These are phyloP conservation scores for Parnassius apollo DNA, from an alignment of 2,888 invertebrate species.

Conservation along the genomic window DNA sequence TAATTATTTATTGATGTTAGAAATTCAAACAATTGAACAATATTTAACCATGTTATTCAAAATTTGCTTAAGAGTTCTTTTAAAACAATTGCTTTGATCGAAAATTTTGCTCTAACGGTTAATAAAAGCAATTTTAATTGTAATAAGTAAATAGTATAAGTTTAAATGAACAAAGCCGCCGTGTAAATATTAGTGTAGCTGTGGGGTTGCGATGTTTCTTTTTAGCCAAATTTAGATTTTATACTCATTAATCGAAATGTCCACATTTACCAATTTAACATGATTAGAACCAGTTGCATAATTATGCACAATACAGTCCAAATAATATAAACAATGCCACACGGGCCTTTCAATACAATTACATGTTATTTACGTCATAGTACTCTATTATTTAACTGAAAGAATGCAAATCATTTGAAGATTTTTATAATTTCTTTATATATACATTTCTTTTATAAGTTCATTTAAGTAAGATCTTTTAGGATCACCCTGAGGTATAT, in stretches of 20 bases:
- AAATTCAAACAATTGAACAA: constrained; percentile 15
- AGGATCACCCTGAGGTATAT: too few relatives aligned
- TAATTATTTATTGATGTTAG: constrained; percentile 19
- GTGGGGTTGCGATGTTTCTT: constrained; percentile 21
- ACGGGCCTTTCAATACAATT: constrained; percentile 3
- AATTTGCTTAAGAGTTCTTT: constrained; percentile 18
- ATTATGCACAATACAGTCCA: constrained; percentile 10
- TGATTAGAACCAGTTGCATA: constrained; percentile 19
- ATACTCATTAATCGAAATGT: constrained; percentile 35
- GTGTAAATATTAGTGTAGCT: constrained; percentile 29
- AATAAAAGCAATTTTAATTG: constrained; percentile 11
- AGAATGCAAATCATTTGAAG: neutral
- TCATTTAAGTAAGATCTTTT: too few relatives aligned
- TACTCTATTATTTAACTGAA: neutral
- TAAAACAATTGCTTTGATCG: constrained; percentile 18
- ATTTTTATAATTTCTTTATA: too few relatives aligned
- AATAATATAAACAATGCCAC: constrained; percentile 7
- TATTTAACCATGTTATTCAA: constrained; percentile 14
- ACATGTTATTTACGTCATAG: neutral
- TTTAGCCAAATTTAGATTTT: constrained; percentile 29
- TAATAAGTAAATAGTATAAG: constrained; percentile 22
- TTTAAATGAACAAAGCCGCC: constrained; percentile 21
- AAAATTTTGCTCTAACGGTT: constrained; percentile 12
- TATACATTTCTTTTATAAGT: too few relatives aligned
- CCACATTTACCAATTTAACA: constrained; percentile 34